Conservation (phyloP, 2,888 invertebrate genomes). For the Microchrysa polita region DNA sequence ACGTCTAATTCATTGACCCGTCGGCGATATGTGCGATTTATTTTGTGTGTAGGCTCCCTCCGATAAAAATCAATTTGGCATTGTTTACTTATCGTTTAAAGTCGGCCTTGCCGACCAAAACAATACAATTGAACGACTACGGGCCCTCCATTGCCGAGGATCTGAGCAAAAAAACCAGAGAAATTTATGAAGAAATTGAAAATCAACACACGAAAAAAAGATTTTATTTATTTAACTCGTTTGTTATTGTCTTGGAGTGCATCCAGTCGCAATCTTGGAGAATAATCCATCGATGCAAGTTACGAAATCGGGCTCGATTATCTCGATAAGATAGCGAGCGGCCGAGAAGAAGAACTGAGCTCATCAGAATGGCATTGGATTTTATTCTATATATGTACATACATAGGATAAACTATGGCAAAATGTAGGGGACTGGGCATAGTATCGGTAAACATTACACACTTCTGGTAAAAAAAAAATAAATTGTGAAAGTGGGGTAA, state of each 20-base stretch:
- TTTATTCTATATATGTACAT: too few species aligned
- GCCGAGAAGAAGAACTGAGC: too few species aligned
- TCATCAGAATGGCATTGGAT: too few species aligned
- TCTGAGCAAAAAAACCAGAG: neutral
- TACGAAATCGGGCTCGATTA: conserved; percentile 25
- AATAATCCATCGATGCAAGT: conserved; percentile 20
- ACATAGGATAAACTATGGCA: too few species aligned
- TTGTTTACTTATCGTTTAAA: conserved; percentile 48
- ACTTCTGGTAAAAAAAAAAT: too few species aligned
- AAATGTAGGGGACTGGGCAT: too few species aligned
- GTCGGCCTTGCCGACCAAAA: conserved; percentile 37
- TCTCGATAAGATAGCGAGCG: conserved; percentile 7
- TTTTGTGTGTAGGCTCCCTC: conserved; percentile 9
- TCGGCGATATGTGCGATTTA: conserved; percentile 28
- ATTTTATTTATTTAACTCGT: conserved; percentile 40
- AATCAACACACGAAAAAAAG: conserved; percentile 34
- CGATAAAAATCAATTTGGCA: conserved; percentile 44
- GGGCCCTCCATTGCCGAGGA: neutral
- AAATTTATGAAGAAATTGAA: conserved; percentile 43
- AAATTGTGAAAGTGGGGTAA: too few species aligned
- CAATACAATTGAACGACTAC: conserved; percentile 7
- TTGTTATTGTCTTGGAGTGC: conserved; percentile 36
- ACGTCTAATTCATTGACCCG: conserved; percentile 32
- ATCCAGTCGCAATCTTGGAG: conserved; percentile 15
- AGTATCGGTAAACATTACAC: too few species aligned